Conservation (phyloP, 2,888 invertebrate genomes). For the Aplocera efformata region DNA sequence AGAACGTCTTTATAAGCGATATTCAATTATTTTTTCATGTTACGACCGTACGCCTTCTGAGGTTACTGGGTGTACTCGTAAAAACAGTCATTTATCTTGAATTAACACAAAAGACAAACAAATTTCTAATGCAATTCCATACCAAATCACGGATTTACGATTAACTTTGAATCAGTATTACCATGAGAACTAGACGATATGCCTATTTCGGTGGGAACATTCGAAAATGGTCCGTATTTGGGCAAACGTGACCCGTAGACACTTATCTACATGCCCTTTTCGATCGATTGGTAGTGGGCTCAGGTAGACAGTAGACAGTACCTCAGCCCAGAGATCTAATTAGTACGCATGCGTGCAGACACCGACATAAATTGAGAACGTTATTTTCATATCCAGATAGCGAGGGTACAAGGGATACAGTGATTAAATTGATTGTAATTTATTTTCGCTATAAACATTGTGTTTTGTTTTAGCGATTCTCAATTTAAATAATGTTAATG, state of each 20-base stretch:
- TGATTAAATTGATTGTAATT: constrained; percentile 3
- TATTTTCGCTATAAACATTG: background rate
- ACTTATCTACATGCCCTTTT: constrained; percentile 23
- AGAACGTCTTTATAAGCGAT: no score
- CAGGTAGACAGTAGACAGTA: constrained; percentile 22
- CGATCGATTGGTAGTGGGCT: constrained; percentile 26
- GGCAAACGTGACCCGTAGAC: constrained; percentile 28
- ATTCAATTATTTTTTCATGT: no score
- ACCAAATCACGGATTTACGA: background rate
- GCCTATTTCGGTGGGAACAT: constrained; percentile 60
- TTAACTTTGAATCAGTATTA: constrained; percentile 42
- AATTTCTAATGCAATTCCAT: background rate
- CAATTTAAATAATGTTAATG: no score
- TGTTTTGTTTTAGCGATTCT: no score
- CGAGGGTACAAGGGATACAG: background rate
- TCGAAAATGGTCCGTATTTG: constrained; percentile 10
- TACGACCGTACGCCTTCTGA: no score
- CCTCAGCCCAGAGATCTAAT: constrained; percentile 12
- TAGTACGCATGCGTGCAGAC: constrained; percentile 19
- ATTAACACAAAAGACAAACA: no score
- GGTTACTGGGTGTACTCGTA: no score
- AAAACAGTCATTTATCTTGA: no score
- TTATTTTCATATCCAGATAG: constrained; percentile 5
- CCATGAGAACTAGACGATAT: constrained; percentile 53
- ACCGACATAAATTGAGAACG: constrained; percentile 14